A percentile compares a stretch with the other conserved stretches of the same genome.
These are phyloP conservation scores for Malurus cyaneus DNA, from an alignment of 2,113 vertebrate species.

Conservation along the genomic window DNA sequence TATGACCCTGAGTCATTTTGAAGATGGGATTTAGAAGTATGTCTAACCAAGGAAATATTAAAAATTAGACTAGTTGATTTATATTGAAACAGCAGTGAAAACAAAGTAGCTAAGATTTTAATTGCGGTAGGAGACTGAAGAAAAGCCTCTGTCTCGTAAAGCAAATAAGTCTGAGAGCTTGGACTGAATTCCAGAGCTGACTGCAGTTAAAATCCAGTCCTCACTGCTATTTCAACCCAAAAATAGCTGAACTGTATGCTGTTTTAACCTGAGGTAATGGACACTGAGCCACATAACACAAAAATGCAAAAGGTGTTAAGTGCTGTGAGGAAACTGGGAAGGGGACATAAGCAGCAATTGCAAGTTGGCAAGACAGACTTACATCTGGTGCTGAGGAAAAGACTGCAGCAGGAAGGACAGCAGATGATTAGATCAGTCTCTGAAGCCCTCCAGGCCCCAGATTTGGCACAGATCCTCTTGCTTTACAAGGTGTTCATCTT, in stretches of 20 bases:
- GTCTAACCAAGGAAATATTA: not conserved
- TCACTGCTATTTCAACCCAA: not conserved
- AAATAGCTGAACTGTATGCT: not conserved
- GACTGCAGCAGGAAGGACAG: not conserved
- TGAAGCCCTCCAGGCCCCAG: not conserved
- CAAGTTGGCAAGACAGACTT: not conserved
- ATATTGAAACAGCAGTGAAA: not conserved
- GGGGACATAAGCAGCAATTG: not conserved
- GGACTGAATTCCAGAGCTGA: slow-evolving; percentile 1
- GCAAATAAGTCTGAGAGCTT: not conserved
- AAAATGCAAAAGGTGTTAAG: not conserved
- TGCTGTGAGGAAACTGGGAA: not conserved
- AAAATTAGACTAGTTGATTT: not conserved
- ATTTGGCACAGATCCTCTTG: not conserved
- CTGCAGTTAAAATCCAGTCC: not conserved
- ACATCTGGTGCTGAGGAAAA: not conserved
- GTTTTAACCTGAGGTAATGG: not conserved
- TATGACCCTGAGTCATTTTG: not conserved
- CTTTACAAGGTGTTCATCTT: not conserved
- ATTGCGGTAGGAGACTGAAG: not conserved
- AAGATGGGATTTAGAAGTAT: not conserved
- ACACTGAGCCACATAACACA: not conserved
- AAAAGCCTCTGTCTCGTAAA: slow-evolving; percentile 18
- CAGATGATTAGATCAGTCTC: not conserved
- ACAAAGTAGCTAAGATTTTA: slow-evolving; percentile 24